Conservation (phyloP, 1,140 invertebrate species). For the Philopotamus ludificatus region DNA sequence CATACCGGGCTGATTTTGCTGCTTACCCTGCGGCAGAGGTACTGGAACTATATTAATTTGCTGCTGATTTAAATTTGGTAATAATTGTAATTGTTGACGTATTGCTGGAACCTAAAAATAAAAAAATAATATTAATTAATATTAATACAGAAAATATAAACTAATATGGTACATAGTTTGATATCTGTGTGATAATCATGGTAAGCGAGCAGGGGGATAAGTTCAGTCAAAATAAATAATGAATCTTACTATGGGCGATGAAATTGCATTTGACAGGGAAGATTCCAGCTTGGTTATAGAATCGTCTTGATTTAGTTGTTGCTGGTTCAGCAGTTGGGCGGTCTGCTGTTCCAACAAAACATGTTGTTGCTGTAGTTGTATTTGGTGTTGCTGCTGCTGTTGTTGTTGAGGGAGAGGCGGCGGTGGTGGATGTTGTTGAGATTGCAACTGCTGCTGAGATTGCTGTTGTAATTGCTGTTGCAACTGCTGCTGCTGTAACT, state of each 20-base stretch:
- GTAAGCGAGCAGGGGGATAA: too few species aligned
- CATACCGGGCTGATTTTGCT: slow-evolving; percentile 32
- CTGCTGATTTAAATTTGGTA: slow-evolving; percentile 11
- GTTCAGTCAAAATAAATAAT: too few species aligned
- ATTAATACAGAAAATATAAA: too few species aligned
- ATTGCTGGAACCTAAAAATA: slow-evolving; percentile 6
- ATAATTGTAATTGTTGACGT: slow-evolving; percentile 12
- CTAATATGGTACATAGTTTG: too few species aligned
- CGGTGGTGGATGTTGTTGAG: slow-evolving; percentile 51
- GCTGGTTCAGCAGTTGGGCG: slow-evolving; percentile 34
- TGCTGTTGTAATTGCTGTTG: slow-evolving; percentile 49
- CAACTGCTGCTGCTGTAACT: slow-evolving; percentile 50
- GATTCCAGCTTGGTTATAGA: slow-evolving; percentile 4
- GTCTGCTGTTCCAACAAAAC: slow-evolving; percentile 33
- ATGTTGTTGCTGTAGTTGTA: slow-evolving; percentile 38
- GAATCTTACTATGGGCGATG: too few species aligned
- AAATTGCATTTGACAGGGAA: too few species aligned
- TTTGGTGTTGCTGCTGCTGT: slow-evolving; percentile 37
- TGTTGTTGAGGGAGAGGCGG: slow-evolving; percentile 40
- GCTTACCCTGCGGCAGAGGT: slow-evolving; percentile 24
- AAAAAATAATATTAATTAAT: neutral
- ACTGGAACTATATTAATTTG: slow-evolving; percentile 30
- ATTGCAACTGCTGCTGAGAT: slow-evolving; percentile 48
- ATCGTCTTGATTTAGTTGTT: slow-evolving; percentile 34
- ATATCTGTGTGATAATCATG: too few species aligned